Percentiles rank a stretch among this genome's conserved stretches.
These are phyloP conservation scores for Dendronephthya gigantea DNA, from an alignment of 64 coral and sea anemone species.

Conservation along the genomic window DNA sequence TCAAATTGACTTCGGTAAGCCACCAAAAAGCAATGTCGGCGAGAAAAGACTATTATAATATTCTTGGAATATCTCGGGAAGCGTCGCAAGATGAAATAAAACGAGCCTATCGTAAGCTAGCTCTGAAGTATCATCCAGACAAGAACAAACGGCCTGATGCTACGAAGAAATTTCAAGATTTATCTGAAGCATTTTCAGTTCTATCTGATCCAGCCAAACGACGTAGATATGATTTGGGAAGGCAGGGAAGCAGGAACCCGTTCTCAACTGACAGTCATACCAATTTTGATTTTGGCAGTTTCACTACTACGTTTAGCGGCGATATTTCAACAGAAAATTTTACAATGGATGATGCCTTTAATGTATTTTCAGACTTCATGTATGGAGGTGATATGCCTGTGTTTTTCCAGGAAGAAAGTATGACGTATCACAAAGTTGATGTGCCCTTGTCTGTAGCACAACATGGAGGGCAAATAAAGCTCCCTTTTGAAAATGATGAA, in stretches of 20 bases:
- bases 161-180: slow-evolving; percentile 7
- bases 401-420: not conserved
- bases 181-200: slow-evolving; percentile 2
- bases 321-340: not conserved
- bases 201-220: not conserved
- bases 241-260: not conserved
- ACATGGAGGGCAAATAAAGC: not conserved
- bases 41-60: slow-evolving; percentile 2
- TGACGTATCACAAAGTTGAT: not conserved
- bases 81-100: not conserved
- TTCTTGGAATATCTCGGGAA: not conserved
- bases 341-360: not conserved
- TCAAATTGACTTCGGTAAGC: not conserved
- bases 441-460: not conserved
- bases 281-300: not conserved
- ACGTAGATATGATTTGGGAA: not conserved
- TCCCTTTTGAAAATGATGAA: not conserved
- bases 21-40: not conserved
- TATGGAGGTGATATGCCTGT: slow-evolving; percentile 7
- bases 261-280: not conserved
- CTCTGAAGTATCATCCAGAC: slow-evolving; percentile 7
- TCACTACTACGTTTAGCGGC: not conserved
- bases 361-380: not conserved
- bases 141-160: not conserved
- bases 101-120: slow-evolving; percentile 11